Evolutionary conservation across 1,140 invertebrate genomes (phyloP), one percentile per base, ranked within the genome.

Genomic region (Rhynchophorus ferrugineus): DNA sequence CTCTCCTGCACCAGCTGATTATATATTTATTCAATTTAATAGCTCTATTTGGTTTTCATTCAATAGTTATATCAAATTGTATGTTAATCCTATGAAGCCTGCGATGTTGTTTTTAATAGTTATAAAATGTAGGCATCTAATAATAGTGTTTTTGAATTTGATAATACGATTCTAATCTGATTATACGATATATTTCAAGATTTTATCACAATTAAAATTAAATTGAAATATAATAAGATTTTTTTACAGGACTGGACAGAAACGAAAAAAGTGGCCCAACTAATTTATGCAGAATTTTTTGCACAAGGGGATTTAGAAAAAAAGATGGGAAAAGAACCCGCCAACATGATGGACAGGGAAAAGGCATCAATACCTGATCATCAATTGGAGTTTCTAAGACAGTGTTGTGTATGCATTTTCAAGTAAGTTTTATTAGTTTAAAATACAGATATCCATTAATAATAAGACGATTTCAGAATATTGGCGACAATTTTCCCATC

Each of bases 201-300:
- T n/a, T n/a, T n/a, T n/a, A n/a, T n/a, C n/a, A n/a, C n/a, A n/a
- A n/a, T n/a, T n/a, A n/a, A n/a, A n/a, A n/a, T n/a, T n/a, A n/a
- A n/a, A n/a, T n/a, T n/a, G n/a, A n/a, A n/a, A n/a, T n/a, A n/a
- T n/a, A n/a, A n/a, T n/a, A n/a, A n/a, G n/a, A n/a, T 41, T 18
- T 44, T 46, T 29, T 57, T 60, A 20, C 37, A 65, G 61, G 74
- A 78, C 56, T 87, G 83, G 77, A 68, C 69, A 44, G 75, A 78
- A 57, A 76, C 80, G 5, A 83, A 81, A 66, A 73, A 73, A 54
- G 80, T 82, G 41, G 82, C 83, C 82, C 79, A 84, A 47, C 70
- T 85, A 55, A 81, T 92, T 21, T 86, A 91, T 63, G 79, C 82
- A 44, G 90, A 94, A 71, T 93, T 91, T 70, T 93, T 94, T 71